Evolutionary conservation across 2,797 vertebrate genomes (phyloP).

Genomic region (Eleutherodactylus coqui): DNA sequence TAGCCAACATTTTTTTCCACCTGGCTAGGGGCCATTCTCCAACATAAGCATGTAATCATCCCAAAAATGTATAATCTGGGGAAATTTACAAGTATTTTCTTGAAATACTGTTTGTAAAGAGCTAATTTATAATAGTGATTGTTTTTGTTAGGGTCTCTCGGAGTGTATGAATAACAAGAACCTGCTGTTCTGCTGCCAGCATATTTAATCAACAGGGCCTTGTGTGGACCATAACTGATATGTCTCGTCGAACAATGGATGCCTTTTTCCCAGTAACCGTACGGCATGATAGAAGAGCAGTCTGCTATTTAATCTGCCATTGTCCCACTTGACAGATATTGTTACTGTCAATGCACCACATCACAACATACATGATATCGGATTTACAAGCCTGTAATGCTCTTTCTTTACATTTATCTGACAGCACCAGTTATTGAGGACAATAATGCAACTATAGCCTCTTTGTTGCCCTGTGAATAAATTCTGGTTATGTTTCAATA

Average conservation of each 20-base stretch:
- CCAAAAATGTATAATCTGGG: conserved; percentile 87
- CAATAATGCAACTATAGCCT: conserved; percentile 57
- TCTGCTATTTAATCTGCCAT: conserved; percentile 67
- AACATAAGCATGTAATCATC: conserved; percentile 90
- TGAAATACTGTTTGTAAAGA: conserved; percentile 75
- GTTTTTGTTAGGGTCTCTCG: conserved; percentile 74
- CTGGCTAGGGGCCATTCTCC: conserved; percentile 87
- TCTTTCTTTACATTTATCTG: conserved; percentile 64
- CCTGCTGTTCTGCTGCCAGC: conserved; percentile 71
- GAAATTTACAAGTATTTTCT: conserved; percentile 76
- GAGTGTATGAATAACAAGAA: conserved; percentile 71
- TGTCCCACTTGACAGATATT: conserved; percentile 67
- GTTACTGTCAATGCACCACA: conserved; percentile 65
- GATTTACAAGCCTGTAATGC: conserved; percentile 61
- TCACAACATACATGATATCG: conserved; percentile 66
- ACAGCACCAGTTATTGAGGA: conserved; percentile 63
- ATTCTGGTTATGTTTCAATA: background rate
- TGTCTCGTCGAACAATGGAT: conserved; percentile 65
- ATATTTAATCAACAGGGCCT: conserved; percentile 71
- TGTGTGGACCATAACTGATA: conserved; percentile 64
- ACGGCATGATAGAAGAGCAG: conserved; percentile 64
- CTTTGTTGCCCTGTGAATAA: conserved; percentile 39
- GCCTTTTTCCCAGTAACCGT: conserved; percentile 66
- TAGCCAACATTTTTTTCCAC: conserved; percentile 66
- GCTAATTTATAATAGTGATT: conserved; percentile 76